Base-by-base conservation (phyloP, 2,113 vertebrate species). In the Vulpes ferrilata region DNA sequence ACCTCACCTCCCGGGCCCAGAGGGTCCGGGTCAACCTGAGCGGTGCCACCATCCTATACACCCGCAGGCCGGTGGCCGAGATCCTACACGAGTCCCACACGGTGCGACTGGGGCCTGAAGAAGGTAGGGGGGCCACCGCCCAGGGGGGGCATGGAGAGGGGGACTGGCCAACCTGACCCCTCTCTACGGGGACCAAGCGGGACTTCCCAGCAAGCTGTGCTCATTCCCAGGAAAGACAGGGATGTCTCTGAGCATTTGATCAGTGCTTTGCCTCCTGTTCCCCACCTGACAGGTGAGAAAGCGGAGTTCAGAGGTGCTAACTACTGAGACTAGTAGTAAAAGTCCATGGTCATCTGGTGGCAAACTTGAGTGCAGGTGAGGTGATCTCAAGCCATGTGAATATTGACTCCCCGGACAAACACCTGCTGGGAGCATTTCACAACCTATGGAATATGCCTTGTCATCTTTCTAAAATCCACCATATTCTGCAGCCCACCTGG, bases 1-100 rank as follows among this genome's bases (percentile, higher is more conserved):
- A 98, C 96, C 93, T 99, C 6, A 88, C 98, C 20, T 60, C 89
- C 1, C 96, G 95, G 35, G 83, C 65, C 79, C 99, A 98, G 98
- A 93, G 62, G 0, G 96, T 99, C 32, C 98, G 91, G 51, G 98
- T 99, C 87, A 99, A 99, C 88, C 94, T 99, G 81, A 99, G 98
- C 0, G 98, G 98, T 0, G 98, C 99, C 51, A 98, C 98, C 27
- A 93, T 99, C 96, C 98, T 99, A 30, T 99, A 99, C 83, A 99
- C 99, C 0, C 98, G 99, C 82, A 98, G 94, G 93, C 38, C 98
- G 0, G 98, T 99, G 96, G 88, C 98, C 12, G 99, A 99, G 98
- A 98, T 99, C 96, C 97, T 99, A 90, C 98, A 96, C 7, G 98
- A 98, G 38, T 98, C 98, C 55, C 98, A 98, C 9, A 71, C 97